Evolutionary conservation across 30 jellyfish, hydroid and myxozoan genomes (phyloP).

Genomic region (Aurelia coerulea): DNA sequence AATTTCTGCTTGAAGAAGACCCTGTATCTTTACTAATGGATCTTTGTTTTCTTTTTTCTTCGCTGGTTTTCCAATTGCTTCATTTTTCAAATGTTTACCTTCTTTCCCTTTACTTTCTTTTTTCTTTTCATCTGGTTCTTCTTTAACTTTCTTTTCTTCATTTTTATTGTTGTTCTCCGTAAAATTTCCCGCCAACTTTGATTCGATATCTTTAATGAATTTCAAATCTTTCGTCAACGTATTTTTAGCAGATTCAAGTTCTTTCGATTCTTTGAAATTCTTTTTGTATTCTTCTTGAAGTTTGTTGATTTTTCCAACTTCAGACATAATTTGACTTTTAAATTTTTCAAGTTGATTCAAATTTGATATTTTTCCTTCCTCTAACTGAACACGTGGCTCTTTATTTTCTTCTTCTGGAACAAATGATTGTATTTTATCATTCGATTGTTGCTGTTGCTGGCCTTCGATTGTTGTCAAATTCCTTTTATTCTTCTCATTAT

Average conservation of each 20-base stretch:
- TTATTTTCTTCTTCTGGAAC: conserved; percentile 38
- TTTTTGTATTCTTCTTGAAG: conserved; percentile 81
- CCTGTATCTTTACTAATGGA: conserved; percentile 87
- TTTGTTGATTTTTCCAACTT: conserved; percentile 83
- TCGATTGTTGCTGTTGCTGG: conserved; percentile 5
- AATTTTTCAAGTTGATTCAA: conserved; percentile 78
- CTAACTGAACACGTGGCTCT: background rate
- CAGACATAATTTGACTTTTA: conserved; percentile 77
- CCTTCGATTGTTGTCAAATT: background rate
- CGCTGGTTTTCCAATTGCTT: conserved; percentile 32
- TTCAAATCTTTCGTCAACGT: conserved; percentile 82
- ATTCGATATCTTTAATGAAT: conserved; percentile 84
- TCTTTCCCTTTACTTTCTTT: background rate
- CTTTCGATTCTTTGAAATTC: conserved; percentile 72
- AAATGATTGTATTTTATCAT: conserved; percentile 34
- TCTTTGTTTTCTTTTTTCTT: conserved; percentile 59
- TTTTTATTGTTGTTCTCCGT: conserved; percentile 17
- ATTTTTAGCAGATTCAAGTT: conserved; percentile 77
- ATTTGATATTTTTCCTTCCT: conserved; percentile 18
- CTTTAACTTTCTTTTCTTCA: conserved; percentile 18
- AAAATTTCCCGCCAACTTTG: conserved; percentile 42
- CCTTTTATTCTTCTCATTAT: conserved; percentile 4
- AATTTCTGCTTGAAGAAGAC: conserved; percentile 90
- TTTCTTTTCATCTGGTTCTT: background rate
- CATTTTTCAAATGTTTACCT: conserved; percentile 1